Base-by-base conservation (phyloP, 2,113 vertebrate species). In the Macheiramphus alcinus region DNA sequence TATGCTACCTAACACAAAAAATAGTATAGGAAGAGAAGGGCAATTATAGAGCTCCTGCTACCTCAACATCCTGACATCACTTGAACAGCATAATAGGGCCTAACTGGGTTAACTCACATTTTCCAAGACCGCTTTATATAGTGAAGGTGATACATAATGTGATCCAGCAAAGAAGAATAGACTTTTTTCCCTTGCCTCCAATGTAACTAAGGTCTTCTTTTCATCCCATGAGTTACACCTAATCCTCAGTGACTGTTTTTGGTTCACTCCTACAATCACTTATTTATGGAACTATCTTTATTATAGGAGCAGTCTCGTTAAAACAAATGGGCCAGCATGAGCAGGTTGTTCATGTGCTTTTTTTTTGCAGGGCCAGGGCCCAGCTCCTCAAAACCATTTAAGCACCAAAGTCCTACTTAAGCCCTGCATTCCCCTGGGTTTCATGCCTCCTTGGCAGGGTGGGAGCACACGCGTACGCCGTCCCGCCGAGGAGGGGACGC, bases 391-490 rank as follows among this genome's bases (percentile, higher is more conserved):
- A 47, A 86, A 79, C 74, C 47, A 17, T 26, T 75, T 16, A 26
- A 72, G 36, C 74, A 40, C 45, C 40, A 5, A 7, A 38, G 17
- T 36, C 29, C 40, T 43, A 0, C 52, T 67, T 8, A 50, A 74
- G 34, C 38, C 27, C 55, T 2, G 47, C 25, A 0, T 34, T 75
- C n/a, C 80, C 58, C n/a, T 38, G 61, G 50, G 47, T 34, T 6
- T 27, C 43, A 4, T 20, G 0, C 16, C 55, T 56, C 59, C 31
- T 1, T 18, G 3, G 1, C 53, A 9, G 70, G 50, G 36, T 19
- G 25, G 32, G 43, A 40, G 55, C 47, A 21, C 27, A 4, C 0
- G 2, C 3, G 3, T 2, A n/a, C 12, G 5, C 18, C 6, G 4
- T 20, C 31, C 72, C 3, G 3, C 66, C 2, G 2, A 62, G 78